A percentile compares a stretch with the other conserved stretches of the same genome.
Evolutionary conservation across 2,113 vertebrate genomes (phyloP).

Genomic region (Rostratula benghalensis): DNA sequence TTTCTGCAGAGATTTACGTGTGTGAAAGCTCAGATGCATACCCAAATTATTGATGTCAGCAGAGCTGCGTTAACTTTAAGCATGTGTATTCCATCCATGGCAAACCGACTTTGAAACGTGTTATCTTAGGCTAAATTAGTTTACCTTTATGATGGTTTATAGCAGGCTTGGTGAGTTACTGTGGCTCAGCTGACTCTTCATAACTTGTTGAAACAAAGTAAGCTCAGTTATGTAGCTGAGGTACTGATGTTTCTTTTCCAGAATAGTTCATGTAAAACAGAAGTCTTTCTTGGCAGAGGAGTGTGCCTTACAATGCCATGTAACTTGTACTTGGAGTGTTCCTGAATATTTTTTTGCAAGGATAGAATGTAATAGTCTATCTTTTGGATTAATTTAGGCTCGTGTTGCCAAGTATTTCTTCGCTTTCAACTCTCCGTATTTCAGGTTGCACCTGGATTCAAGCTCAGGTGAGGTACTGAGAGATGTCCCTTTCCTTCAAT

Average conservation of each 20-base stretch:
- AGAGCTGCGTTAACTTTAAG: not conserved
- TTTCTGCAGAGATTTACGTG: not conserved
- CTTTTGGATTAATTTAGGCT: not conserved
- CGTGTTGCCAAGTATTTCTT: not conserved
- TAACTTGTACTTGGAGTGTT: not conserved
- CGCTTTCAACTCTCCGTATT: not conserved
- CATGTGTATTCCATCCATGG: not conserved
- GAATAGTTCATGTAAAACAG: not conserved
- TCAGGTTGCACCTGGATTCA: not conserved
- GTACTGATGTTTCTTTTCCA: not conserved
- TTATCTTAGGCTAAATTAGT: not conserved
- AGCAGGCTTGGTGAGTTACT: not conserved
- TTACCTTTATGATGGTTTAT: not conserved
- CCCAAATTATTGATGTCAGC: not conserved
- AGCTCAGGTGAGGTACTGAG: not conserved
- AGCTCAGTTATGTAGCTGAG: not conserved
- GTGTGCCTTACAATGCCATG: not conserved
- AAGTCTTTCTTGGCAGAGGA: not conserved
- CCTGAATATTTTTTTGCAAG: not conserved
- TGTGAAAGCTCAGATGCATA: fast-evolving
- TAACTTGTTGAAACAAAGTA: not conserved
- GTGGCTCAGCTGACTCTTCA: not conserved
- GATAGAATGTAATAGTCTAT: not conserved
- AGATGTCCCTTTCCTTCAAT: not conserved
- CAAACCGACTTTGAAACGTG: not conserved